Evolutionary conservation across 2,888 invertebrate species (phyloP).

Genomic region (Camponotus fellah): DNA sequence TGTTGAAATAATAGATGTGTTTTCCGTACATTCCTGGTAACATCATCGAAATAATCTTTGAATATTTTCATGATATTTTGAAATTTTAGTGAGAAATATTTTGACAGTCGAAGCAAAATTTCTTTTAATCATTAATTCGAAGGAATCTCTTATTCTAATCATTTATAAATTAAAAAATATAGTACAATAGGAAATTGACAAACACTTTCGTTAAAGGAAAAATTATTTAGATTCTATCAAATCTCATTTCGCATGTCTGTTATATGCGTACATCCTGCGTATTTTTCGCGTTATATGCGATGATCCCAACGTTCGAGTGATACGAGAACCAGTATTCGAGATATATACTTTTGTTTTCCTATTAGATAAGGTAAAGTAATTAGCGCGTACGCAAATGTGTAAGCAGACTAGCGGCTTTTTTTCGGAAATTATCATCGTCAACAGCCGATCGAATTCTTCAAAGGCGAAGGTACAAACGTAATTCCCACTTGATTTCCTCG

Average conservation of each 20-base stretch:
- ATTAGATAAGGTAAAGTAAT: constrained; percentile 70
- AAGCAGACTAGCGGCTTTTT: neutral
- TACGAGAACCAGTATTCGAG: constrained; percentile 76
- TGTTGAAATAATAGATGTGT: neutral
- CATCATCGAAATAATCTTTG: neutral
- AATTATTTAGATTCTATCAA: neutral
- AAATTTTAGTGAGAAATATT: neutral
- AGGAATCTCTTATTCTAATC: neutral
- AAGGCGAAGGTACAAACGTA: constrained; percentile 33
- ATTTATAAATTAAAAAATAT: neutral
- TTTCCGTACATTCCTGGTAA: neutral
- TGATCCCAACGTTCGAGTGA: constrained; percentile 65
- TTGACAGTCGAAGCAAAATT: neutral
- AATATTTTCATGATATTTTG: neutral
- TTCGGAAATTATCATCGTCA: neutral
- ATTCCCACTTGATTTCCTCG: constrained; percentile 40
- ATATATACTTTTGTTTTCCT: constrained; percentile 72
- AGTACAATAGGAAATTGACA: neutral
- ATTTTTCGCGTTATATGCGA: constrained; percentile 15
- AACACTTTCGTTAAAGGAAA: neutral
- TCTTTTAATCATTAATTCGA: neutral
- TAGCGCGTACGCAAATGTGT: constrained; percentile 33
- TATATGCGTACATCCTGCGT: neutral
- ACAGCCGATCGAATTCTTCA: constrained; percentile 26
- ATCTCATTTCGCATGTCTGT: neutral